Base-by-base conservation (phyloP, 2,113 vertebrate genomes). In the Caranx ignobilis region DNA sequence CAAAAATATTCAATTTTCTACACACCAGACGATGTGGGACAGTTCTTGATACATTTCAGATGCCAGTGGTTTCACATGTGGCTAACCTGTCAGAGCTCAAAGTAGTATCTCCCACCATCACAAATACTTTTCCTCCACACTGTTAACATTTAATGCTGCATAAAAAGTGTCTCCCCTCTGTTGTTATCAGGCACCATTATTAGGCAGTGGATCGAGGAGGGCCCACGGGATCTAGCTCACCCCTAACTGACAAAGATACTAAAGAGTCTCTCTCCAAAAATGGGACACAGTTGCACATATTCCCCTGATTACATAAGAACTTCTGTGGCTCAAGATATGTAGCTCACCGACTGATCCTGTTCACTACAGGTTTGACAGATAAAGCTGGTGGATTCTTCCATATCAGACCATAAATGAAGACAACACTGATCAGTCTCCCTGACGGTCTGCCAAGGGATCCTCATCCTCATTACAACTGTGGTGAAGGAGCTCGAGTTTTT, bases 301-400 rank as follows among this genome's bases (percentile, higher is more conserved):
- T 64, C 52, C 70, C n/a, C 54, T 56, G 13, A 79, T 86, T 91
- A 81, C 69, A 65, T 83, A 90, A 92, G n/a, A 54, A 31, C 52
- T 81, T 1, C 63, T 78, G 65, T 47, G 26, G 82, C 61, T 68
- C 45, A 73, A 66, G 69, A 75, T 71, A 34, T 59, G 60, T 41
- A 71, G 77, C 70, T 60, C 59, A 77, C 69, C 75, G 75, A 77
- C 69, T 77, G 75, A 87, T 87, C 77, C 45, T 39, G 59, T 85
- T 87, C 70, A 77, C 64, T 47, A 45, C 61, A 57, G 11, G 15
- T 50, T 39, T 90, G 76, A 86, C 89, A 88, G 83, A 61, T 41
- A 81, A 77, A 83, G 56, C 82, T 64, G 76, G 66, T 80, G 56
- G 73, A 82, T 76, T 75, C 64, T 57, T 56, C 61, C 60, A 48